A percentile compares a stretch with the other conserved stretches of the same genome.
Evolutionary conservation across 2,888 invertebrate species (phyloP).

Genomic region (Chironomus tentans): DNA sequence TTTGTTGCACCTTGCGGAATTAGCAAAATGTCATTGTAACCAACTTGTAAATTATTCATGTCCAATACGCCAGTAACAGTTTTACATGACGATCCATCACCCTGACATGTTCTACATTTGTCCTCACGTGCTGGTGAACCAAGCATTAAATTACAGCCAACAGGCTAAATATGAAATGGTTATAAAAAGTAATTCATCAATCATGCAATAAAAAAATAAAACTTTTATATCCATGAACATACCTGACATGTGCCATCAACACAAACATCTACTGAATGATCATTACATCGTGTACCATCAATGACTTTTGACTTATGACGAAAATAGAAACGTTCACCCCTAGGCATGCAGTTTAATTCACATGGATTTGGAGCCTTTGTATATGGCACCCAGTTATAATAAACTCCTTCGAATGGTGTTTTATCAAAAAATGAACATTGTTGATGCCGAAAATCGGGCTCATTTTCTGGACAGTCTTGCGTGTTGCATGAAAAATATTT

Average conservation of each 20-base stretch:
- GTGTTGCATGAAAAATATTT: conserved; percentile 88
- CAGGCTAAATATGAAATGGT: conserved; percentile 50
- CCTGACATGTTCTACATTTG: conserved; percentile 86
- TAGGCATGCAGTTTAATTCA: conserved; percentile 92
- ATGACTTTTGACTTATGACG: conserved; percentile 70
- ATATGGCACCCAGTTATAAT: conserved; percentile 83
- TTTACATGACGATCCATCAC: conserved; percentile 79
- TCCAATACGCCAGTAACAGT: conserved; percentile 64
- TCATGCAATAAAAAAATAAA: not conserved
- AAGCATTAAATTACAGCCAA: conserved; percentile 91
- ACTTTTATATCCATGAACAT: conserved; percentile 34
- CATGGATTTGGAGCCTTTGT: conserved; percentile 82
- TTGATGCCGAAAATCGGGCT: conserved; percentile 72
- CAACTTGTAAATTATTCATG: conserved; percentile 63
- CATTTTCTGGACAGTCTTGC: conserved; percentile 74
- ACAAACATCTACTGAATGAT: conserved; percentile 82
- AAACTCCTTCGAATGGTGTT: conserved; percentile 68
- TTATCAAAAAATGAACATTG: conserved; percentile 84
- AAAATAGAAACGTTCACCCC: conserved; percentile 83
- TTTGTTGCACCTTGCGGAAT: conserved; percentile 92
- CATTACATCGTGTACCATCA: conserved; percentile 75
- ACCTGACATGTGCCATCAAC: conserved; percentile 91
- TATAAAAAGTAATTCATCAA: not conserved
- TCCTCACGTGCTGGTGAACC: conserved; percentile 82
- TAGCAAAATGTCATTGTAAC: conserved; percentile 84